These are phyloP conservation scores for Saturnia japonica DNA, from an alignment of 2,888 invertebrate genomes.

Conservation along the genomic window DNA sequence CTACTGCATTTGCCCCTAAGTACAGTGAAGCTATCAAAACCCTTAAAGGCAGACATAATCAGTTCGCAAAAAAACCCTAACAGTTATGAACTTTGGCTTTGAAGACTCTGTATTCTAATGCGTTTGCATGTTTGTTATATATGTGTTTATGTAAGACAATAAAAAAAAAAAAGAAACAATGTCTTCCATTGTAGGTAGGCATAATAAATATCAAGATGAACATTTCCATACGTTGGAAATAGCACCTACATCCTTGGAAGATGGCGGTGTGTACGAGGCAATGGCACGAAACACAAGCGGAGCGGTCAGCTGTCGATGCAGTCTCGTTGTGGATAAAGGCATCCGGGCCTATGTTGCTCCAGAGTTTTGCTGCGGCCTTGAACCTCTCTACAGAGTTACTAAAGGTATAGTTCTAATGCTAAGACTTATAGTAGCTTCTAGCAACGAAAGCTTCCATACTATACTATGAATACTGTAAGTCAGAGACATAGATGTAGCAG, in stretches of 20 bases:
- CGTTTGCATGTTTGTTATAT: not conserved
- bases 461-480: no score
- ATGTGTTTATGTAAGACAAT: not conserved
- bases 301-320: slow-evolving; percentile 89
- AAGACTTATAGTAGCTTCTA: not conserved
- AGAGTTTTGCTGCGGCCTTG: slow-evolving; percentile 87
- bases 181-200: slow-evolving; percentile 68
- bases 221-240: slow-evolving; percentile 94
- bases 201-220: slow-evolving; percentile 85
- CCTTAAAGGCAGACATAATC: no score
- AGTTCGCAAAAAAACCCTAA: no score
- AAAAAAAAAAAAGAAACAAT: not conserved
- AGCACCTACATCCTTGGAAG: slow-evolving; percentile 87
- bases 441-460: no score
- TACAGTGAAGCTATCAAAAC: no score
- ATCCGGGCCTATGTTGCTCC: slow-evolving; percentile 91
- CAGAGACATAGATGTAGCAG: no score
- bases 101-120: not conserved
- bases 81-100: no score
- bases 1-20: no score
- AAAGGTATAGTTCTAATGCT: slow-evolving; percentile 71
- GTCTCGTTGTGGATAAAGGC: slow-evolving; percentile 90
- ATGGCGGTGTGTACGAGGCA: slow-evolving; percentile 90
- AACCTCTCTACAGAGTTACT: slow-evolving; percentile 83
- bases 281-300: slow-evolving; percentile 91